Percentiles rank a stretch among this genome's conserved stretches.
Conservation (phyloP, 2,888 invertebrate species). For the Eumerus sabulonum region DNA sequence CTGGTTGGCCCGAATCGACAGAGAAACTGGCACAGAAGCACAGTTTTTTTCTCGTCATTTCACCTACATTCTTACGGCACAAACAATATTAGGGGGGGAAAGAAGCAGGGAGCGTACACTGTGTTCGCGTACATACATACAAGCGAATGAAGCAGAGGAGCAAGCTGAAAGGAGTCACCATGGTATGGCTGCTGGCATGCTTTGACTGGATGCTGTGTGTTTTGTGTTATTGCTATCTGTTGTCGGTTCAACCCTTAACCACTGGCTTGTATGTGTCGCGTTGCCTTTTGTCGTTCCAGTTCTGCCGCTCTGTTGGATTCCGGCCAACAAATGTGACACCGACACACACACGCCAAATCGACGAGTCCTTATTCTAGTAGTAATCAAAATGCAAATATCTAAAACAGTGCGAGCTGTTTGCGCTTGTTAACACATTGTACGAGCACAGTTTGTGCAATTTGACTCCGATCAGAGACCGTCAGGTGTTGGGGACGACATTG, state of each 20-base stretch:
- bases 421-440: slow-evolving; percentile 36
- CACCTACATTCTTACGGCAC: slow-evolving; percentile 67
- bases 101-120: slow-evolving; percentile 23
- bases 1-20: slow-evolving; percentile 66
- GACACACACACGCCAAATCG: slow-evolving; percentile 27
- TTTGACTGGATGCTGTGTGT: slow-evolving; percentile 37
- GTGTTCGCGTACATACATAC: background rate
- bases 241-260: slow-evolving; percentile 39
- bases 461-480: no score
- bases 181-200: slow-evolving; percentile 15
- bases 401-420: slow-evolving; percentile 52
- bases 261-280: slow-evolving; percentile 36
- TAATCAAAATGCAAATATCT: slow-evolving; percentile 49
- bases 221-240: slow-evolving; percentile 3
- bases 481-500: no score
- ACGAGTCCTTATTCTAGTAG: slow-evolving; percentile 24
- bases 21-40: slow-evolving; percentile 69
- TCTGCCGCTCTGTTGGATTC: slow-evolving; percentile 26
- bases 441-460: no score
- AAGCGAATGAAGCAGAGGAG: background rate
- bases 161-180: no score
- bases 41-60: slow-evolving; percentile 62
- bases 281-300: slow-evolving; percentile 58
- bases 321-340: slow-evolving; percentile 22
- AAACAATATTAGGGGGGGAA: slow-evolving; percentile 48